These are phyloP conservation scores for Tympanuchus pallidicinctus DNA, from an alignment of 2,113 vertebrate species.

Conservation along the genomic window DNA sequence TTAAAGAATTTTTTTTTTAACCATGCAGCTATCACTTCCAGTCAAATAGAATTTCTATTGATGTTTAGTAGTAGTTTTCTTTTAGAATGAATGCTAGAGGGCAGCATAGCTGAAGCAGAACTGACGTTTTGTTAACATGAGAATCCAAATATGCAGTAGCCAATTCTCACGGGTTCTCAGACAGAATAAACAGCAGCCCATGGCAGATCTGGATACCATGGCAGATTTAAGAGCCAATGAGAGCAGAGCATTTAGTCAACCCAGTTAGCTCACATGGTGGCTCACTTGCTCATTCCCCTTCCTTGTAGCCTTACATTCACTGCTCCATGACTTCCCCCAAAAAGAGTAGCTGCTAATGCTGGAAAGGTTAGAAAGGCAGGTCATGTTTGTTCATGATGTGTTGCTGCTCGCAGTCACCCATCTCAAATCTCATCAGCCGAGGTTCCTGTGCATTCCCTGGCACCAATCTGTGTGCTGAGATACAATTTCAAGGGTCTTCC, in stretches of 20 bases:
- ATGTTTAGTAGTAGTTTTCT: background rate
- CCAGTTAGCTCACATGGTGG: accelerated
- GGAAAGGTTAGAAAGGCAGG: background rate
- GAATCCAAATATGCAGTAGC: background rate
- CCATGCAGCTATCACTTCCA: background rate
- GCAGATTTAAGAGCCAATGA: background rate
- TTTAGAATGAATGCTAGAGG: constrained; percentile 18
- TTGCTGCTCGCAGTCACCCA: background rate
- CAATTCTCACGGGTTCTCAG: background rate
- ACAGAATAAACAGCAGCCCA: background rate
- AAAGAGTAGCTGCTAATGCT: background rate
- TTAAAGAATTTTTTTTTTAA: background rate
- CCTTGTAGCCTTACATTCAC: accelerated
- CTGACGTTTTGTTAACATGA: background rate
- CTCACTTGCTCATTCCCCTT: background rate
- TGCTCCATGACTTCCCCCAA: background rate
- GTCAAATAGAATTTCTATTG: constrained; percentile 3
- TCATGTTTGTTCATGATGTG: background rate
- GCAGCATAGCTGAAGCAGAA: constrained; percentile 17
- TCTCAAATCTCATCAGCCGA: background rate
- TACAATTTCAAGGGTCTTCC: background rate
- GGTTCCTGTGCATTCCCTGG: background rate
- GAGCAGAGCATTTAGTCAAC: background rate
- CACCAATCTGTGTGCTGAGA: background rate
- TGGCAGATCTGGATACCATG: accelerated